Percentiles rank a stretch among this genome's conserved stretches.
phyloP scores from a whole-genome alignment of 2,113 vertebrate species.

The Gnathonemus longibarbis region DNA sequence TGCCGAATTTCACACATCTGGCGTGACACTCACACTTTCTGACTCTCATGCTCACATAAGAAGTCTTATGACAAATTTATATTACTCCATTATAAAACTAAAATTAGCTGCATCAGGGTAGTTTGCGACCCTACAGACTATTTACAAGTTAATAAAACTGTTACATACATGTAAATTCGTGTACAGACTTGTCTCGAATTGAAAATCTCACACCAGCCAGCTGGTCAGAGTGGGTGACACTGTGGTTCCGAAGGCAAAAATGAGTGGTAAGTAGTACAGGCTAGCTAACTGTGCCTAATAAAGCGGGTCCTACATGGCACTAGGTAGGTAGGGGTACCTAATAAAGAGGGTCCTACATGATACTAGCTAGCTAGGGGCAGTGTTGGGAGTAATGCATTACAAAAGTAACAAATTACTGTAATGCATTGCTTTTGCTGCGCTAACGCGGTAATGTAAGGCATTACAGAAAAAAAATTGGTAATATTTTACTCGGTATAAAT shows the following conservation, averaged over 20 bases:
- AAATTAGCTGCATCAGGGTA: neutral
- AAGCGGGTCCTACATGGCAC: neutral
- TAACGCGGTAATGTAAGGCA: too few species aligned
- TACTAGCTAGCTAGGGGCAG: neutral
- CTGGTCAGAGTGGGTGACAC: too few species aligned
- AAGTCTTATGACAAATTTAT: neutral
- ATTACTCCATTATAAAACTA: neutral
- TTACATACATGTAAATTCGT: too few species aligned
- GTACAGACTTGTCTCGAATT: too few species aligned
- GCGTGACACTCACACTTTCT: neutral
- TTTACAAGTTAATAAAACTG: too few species aligned
- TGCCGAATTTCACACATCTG: neutral
- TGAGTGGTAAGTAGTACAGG: neutral
- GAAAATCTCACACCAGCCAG: too few species aligned
- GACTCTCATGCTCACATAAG: neutral
- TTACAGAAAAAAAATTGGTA: too few species aligned
- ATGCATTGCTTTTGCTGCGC: too few species aligned
- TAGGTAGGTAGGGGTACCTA: neutral
- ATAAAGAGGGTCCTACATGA: neutral
- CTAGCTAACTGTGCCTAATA: neutral
- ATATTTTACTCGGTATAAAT: too few species aligned
- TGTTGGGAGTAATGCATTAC: too few species aligned
- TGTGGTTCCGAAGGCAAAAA: too few species aligned
- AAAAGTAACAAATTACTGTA: too few species aligned
- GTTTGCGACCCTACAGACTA: neutral